Base-by-base conservation (phyloP, 2,888 invertebrate species). In the Asteroscopus sphinx region DNA sequence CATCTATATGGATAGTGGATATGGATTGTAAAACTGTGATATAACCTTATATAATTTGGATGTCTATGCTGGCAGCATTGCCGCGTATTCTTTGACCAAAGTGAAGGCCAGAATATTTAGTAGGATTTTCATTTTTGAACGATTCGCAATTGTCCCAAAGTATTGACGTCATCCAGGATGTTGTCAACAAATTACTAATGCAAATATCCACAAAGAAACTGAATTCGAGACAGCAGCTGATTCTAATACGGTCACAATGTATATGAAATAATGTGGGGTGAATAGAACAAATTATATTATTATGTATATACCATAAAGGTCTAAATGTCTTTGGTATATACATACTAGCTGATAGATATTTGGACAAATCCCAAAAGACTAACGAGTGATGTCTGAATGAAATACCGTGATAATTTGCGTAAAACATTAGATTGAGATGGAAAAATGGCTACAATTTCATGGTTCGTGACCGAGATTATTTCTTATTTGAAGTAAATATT, bases 291-390 rank as follows among this genome's bases (percentile, higher is more conserved):
- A 44, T 6, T 13, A 42, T 39, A 26, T n/a, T n/a, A n/a, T n/a
- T n/a, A n/a, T n/a, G n/a, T n/a, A n/a, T n/a, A n/a, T n/a, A n/a
- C n/a, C n/a, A n/a, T n/a, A n/a, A n/a, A n/a, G n/a, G n/a, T n/a
- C n/a, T n/a, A n/a, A n/a, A n/a, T n/a, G n/a, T n/a, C n/a, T n/a
- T n/a, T 5, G 12, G 41, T n/a, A 26, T 11, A 12, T 26, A 52
- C 36, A 42, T 40, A 32, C 13, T 28, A 40, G 33, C 21, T 40
- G 39, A 61, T 47, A 54, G 53, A 26, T 35, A 56, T 51, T 78
- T 74, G 78, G 74, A 74, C 44, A 12, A 28, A 25, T 41, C 44
- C 77, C 77, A 78, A 76, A 48, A 54, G 37, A 32, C 35, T 45
- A 49, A 52, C 46, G 36, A 33, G 35, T 53, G 49, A 45, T 49